phyloP scores from a whole-genome alignment of 2,797 vertebrate genomes.

The Coranthus polyacanthus region DNA sequence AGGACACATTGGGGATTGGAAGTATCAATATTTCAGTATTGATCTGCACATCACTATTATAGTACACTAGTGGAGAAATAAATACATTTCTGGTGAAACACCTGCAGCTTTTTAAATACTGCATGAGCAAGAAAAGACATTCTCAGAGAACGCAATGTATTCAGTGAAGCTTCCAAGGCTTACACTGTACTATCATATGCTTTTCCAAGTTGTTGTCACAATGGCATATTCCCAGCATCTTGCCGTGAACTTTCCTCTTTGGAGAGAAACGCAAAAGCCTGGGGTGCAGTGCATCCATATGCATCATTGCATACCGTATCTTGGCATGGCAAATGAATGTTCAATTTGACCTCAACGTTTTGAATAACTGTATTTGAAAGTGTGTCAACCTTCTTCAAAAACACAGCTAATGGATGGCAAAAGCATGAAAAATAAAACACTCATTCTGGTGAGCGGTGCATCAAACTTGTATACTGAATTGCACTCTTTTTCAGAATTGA shows the following conservation, averaged over 20 bases:
- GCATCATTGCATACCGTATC: slow-evolving; percentile 58
- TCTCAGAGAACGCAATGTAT: slow-evolving; percentile 1
- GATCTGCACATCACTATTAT: too few relatives aligned
- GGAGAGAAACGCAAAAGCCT: slow-evolving; percentile 8
- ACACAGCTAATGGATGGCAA: slow-evolving; percentile 77
- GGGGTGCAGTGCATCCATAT: slow-evolving; percentile 41
- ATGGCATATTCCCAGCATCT: slow-evolving; percentile 18
- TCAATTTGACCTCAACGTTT: slow-evolving; percentile 70
- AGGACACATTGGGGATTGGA: too few relatives aligned
- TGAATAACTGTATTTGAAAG: slow-evolving; percentile 70
- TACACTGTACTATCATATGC: slow-evolving; percentile 14
- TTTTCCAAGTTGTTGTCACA: slow-evolving; percentile 34
- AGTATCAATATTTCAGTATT: too few relatives aligned
- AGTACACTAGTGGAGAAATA: neutral
- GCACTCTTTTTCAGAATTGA: slow-evolving; percentile 71
- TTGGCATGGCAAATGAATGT: slow-evolving; percentile 59
- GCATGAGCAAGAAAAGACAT: slow-evolving; percentile 16
- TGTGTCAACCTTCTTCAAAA: slow-evolving; percentile 73
- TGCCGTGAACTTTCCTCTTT: slow-evolving; percentile 22
- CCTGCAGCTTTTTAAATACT: slow-evolving; percentile 4
- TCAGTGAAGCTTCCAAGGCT: slow-evolving; percentile 27
- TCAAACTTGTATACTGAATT: slow-evolving; percentile 76
- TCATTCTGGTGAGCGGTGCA: slow-evolving; percentile 65
- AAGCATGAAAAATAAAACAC: slow-evolving; percentile 80
- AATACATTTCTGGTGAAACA: neutral